Percentiles rank a stretch among this genome's conserved stretches.
Conservation (phyloP, 2,888 invertebrate species). For the Emesis russula region DNA sequence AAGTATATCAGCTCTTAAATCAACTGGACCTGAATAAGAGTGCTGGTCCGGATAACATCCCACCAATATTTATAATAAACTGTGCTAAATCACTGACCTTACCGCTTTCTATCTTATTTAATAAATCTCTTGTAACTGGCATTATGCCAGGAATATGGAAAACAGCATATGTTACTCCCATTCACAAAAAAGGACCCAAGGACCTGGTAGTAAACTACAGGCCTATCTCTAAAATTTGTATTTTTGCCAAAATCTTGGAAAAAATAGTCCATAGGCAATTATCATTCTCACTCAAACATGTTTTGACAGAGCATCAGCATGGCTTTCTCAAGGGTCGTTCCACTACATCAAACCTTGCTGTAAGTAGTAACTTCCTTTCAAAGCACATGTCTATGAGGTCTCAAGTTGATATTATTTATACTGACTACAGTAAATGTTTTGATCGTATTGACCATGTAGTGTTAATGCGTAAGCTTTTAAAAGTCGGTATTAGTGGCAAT, state of each 20-base stretch:
- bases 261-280: too few species aligned
- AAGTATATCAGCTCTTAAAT: neutral
- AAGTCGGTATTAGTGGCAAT: neutral
- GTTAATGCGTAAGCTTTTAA: neutral
- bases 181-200: too few species aligned
- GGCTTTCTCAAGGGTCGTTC: neutral
- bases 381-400: neutral
- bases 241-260: too few species aligned
- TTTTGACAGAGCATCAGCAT: neutral
- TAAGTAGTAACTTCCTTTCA: neutral
- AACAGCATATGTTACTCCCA: too few species aligned
- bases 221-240: constrained; percentile 16
- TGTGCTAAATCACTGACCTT: neutral
- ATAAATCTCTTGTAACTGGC: neutral
- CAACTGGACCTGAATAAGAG: neutral
- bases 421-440: constrained; percentile 12
- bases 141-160: too few species aligned
- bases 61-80: neutral
- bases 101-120: neutral
- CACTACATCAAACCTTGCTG: neutral
- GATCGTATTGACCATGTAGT: neutral
- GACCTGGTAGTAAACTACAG: neutral
- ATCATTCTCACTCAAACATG: neutral
- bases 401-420: neutral
- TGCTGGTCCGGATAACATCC: neutral